Conservation (phyloP, 2,113 vertebrate genomes). For the Grantiella picta region DNA sequence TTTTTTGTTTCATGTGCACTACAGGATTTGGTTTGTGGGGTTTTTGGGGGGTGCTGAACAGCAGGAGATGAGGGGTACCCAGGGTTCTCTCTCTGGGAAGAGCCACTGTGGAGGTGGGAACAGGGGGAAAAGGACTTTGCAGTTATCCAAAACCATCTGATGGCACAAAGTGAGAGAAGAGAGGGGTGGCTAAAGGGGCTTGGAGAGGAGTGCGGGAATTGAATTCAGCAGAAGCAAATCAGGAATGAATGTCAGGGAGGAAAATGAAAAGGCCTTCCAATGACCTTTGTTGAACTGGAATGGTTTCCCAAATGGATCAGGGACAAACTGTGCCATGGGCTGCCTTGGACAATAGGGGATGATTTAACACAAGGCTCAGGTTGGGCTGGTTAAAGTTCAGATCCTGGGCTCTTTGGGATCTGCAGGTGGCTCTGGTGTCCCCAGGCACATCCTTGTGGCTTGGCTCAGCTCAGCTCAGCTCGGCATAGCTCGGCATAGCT, state of each 20-base stretch:
- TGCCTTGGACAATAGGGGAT: neutral
- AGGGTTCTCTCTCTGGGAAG: neutral
- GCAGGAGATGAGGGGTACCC: neutral
- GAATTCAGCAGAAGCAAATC: neutral
- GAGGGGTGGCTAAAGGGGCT: neutral
- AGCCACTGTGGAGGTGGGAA: rapidly evolving
- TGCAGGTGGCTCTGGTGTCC: neutral
- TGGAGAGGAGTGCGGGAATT: neutral
- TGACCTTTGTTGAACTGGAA: neutral
- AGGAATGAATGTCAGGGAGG: neutral
- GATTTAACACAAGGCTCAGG: neutral
- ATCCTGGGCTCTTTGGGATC: neutral
- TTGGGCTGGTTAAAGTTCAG: neutral
- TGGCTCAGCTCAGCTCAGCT: neutral
- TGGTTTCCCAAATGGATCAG: rapidly evolving
- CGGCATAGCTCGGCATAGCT: neutral
- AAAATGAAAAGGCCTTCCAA: neutral
- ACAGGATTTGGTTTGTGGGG: neutral
- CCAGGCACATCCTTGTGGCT: neutral
- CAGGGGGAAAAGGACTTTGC: neutral
- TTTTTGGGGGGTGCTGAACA: neutral
- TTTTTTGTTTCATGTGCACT: neutral
- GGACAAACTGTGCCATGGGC: neutral
- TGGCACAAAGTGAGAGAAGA: neutral
- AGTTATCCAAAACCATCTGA: neutral